phyloP scores from a whole-genome alignment of 2,113 vertebrate genomes.

The Eulacestoma nigropectus region DNA sequence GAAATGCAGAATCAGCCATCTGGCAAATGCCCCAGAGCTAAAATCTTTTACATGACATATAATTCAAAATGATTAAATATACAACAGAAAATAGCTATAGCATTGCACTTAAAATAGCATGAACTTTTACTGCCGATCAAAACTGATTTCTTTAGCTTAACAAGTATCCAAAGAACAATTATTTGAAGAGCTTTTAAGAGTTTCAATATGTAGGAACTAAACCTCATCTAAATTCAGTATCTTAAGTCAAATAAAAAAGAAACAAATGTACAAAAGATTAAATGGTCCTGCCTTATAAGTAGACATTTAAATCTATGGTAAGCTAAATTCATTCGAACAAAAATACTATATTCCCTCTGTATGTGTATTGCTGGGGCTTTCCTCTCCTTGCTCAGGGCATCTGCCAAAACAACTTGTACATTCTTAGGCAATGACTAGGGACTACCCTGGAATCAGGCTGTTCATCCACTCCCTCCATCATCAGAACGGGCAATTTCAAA shows the following conservation, averaged over 20 bases:
- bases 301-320: slow-evolving; percentile 65
- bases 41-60: slow-evolving; percentile 75
- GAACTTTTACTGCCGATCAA: slow-evolving; percentile 67
- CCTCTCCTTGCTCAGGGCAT: slow-evolving; percentile 43
- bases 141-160: slow-evolving; percentile 62
- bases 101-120: slow-evolving; percentile 66
- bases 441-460: slow-evolving; percentile 20
- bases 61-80: slow-evolving; percentile 75
- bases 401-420: slow-evolving; percentile 45
- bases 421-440: slow-evolving; percentile 47
- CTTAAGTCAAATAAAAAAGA: slow-evolving; percentile 56
- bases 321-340: slow-evolving; percentile 48
- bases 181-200: slow-evolving; percentile 67
- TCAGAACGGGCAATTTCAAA: neutral
- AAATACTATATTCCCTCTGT: slow-evolving; percentile 32
- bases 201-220: slow-evolving; percentile 61
- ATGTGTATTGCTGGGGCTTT: slow-evolving; percentile 46
- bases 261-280: slow-evolving; percentile 49
- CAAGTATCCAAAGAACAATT: slow-evolving; percentile 63
- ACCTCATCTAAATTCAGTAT: slow-evolving; percentile 63
- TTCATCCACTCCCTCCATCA: slow-evolving; percentile 46
- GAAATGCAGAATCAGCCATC: slow-evolving; percentile 72
- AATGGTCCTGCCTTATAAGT: slow-evolving; percentile 32
- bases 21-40: slow-evolving; percentile 73
- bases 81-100: slow-evolving; percentile 70